phyloP scores from a whole-genome alignment of 2,888 invertebrate species.

The Lasiommata megera region DNA sequence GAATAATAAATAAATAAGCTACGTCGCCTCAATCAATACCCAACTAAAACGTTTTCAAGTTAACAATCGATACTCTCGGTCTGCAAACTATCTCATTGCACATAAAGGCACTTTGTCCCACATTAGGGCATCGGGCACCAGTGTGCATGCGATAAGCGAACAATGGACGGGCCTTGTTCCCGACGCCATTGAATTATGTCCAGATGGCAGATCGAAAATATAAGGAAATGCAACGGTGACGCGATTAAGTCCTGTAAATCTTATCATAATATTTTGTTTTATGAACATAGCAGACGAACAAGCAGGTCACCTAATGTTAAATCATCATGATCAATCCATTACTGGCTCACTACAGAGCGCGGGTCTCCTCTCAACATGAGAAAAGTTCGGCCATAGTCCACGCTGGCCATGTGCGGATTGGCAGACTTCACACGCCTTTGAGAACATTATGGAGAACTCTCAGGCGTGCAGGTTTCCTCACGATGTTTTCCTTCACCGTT shows the following conservation, averaged over 20 bases:
- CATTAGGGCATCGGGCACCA: constrained; percentile 34
- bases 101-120: constrained; percentile 34
- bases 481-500: too few relatives aligned
- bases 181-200: constrained; percentile 19
- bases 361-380: too few relatives aligned
- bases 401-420: too few relatives aligned
- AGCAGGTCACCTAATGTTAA: too few relatives aligned
- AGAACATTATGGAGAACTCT: too few relatives aligned
- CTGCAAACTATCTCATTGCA: neutral
- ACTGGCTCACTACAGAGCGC: too few relatives aligned
- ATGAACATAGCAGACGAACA: too few relatives aligned
- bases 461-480: too few relatives aligned
- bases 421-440: too few relatives aligned
- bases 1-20: neutral
- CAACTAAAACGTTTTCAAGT: neutral
- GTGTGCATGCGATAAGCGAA: constrained; percentile 31
- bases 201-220: constrained; percentile 10
- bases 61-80: neutral
- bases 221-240: constrained; percentile 10
- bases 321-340: too few relatives aligned
- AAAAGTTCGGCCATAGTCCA: too few relatives aligned
- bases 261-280: too few relatives aligned
- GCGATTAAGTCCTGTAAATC: neutral
- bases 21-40: neutral
- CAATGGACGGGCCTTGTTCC: constrained; percentile 31